Conservation (phyloP, 1,140 invertebrate species). For the Helicoverpa zea region DNA sequence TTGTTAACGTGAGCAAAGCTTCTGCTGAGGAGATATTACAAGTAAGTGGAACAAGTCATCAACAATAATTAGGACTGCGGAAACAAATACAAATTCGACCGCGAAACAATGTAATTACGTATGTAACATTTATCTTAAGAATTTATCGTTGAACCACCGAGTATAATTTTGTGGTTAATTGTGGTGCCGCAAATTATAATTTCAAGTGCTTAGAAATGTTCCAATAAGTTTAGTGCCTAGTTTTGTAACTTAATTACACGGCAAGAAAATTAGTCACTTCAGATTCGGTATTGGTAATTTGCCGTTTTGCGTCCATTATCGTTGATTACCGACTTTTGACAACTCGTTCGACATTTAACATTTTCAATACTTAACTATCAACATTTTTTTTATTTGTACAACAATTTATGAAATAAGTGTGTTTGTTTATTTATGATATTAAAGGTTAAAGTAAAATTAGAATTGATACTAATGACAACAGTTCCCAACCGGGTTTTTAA, state of each 20-base stretch:
- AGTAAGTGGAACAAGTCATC: conserved; percentile 55
- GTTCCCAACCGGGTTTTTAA: too few relatives aligned
- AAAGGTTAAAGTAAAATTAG: too few relatives aligned
- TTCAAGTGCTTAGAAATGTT: conserved; percentile 16
- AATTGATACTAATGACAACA: too few relatives aligned
- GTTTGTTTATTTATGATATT: not conserved
- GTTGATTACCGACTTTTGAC: not conserved
- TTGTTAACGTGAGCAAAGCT: conserved; percentile 72
- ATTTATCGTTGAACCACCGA: not conserved
- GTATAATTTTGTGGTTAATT: not conserved
- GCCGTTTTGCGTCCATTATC: not conserved
- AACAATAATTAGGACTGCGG: too few relatives aligned
- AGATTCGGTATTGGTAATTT: conserved; percentile 1
- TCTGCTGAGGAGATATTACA: conserved; percentile 70
- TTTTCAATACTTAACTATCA: too few relatives aligned
- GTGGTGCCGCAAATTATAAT: not conserved
- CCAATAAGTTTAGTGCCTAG: conserved; percentile 2
- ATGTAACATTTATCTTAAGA: not conserved
- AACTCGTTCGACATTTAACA: not conserved
- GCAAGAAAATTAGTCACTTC: conserved; percentile 1
- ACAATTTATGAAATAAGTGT: not conserved
- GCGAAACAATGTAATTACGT: not conserved
- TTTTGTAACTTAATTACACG: not conserved
- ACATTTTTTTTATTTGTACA: too few relatives aligned
- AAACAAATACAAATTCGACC: too few relatives aligned